Evolutionary conservation across 2,113 vertebrate species (phyloP).

Genomic region (Embiotoca jacksoni): DNA sequence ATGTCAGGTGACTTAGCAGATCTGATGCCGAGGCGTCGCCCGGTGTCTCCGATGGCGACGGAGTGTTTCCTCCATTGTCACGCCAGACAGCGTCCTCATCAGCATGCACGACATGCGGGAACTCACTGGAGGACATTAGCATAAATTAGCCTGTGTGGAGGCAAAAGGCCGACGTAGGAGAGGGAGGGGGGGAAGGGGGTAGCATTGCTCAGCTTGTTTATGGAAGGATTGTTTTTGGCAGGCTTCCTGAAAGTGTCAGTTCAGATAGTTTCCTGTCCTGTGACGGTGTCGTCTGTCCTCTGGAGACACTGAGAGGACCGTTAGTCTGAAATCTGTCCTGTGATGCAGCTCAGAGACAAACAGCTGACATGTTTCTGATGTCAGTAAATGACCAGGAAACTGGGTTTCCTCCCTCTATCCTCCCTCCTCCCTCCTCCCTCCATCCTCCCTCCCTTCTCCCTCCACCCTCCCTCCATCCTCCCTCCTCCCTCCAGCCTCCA

Average conservation of each 20-base stretch:
- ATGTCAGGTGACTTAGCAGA: constrained; percentile 80
- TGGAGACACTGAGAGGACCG: constrained; percentile 81
- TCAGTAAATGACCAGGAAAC: constrained; percentile 86
- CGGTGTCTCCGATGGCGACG: constrained; percentile 35
- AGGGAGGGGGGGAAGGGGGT: constrained; percentile 24
- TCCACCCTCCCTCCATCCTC: constrained; percentile 24
- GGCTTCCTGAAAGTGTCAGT: constrained; percentile 58
- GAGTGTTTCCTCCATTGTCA: constrained; percentile 64
- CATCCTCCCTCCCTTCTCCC: constrained; percentile 56
- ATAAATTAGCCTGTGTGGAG: constrained; percentile 75
- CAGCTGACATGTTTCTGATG: constrained; percentile 89
- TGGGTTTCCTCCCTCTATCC: constrained; percentile 24
- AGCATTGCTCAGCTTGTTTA: constrained; percentile 63
- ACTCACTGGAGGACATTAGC: constrained; percentile 71
- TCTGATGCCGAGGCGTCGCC: constrained; percentile 47
- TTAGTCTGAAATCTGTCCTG: constrained; percentile 92
- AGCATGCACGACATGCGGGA: constrained; percentile 81
- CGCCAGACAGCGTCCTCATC: constrained; percentile 66
- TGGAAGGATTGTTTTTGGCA: constrained; percentile 62
- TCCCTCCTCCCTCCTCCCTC: constrained; percentile 58
- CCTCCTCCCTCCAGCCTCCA: constrained; percentile 45
- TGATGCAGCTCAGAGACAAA: constrained; percentile 83
- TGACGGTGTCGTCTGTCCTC: constrained; percentile 87
- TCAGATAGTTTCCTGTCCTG: constrained; percentile 89
- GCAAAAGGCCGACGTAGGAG: constrained; percentile 60